A percentile compares a stretch with the other conserved stretches of the same genome.
These are phyloP conservation scores for Drosophila nigritarsus DNA, from an alignment of 2,888 invertebrate genomes.

Conservation along the genomic window DNA sequence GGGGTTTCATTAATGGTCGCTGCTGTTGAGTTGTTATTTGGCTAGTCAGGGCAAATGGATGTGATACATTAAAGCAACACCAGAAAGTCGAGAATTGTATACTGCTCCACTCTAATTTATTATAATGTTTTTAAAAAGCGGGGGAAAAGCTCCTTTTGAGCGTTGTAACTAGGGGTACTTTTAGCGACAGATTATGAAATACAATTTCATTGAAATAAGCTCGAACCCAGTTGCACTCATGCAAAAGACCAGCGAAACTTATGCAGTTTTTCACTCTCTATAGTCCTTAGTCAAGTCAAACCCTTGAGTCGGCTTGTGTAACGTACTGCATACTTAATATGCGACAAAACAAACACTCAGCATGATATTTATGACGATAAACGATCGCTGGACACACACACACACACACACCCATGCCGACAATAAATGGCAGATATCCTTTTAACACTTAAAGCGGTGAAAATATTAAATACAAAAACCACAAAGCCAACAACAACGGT, in stretches of 20 bases:
- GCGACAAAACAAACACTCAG: slow-evolving; percentile 40
- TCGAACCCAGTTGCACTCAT: background rate
- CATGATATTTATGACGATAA: slow-evolving; percentile 73
- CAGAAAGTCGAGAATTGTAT: slow-evolving; percentile 13
- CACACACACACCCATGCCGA: slow-evolving; percentile 35
- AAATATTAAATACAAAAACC: slow-evolving; percentile 80
- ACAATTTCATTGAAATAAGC: slow-evolving; percentile 20
- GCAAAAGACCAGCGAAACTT: slow-evolving; percentile 21
- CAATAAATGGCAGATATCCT: slow-evolving; percentile 80
- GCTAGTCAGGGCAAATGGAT: slow-evolving; percentile 28
- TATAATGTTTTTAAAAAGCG: slow-evolving; percentile 4
- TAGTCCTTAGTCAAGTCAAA: slow-evolving; percentile 23
- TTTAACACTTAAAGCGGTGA: slow-evolving; percentile 82
- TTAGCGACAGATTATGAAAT: slow-evolving; percentile 58
- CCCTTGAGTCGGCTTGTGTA: slow-evolving; percentile 41
- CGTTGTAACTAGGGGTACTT: background rate
- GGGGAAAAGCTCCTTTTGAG: background rate
- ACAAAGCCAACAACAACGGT: slow-evolving; percentile 74
- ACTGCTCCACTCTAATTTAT: slow-evolving; percentile 29
- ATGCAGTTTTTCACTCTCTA: slow-evolving; percentile 24
- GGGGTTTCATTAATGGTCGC: slow-evolving; percentile 33
- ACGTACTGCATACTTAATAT: slow-evolving; percentile 73
- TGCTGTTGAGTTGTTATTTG: slow-evolving; percentile 18
- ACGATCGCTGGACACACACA: slow-evolving; percentile 43
- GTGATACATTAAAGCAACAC: slow-evolving; percentile 58